Evolutionary conservation across 2,797 vertebrate species (phyloP).

Genomic region (Babyrousa celebensis): DNA sequence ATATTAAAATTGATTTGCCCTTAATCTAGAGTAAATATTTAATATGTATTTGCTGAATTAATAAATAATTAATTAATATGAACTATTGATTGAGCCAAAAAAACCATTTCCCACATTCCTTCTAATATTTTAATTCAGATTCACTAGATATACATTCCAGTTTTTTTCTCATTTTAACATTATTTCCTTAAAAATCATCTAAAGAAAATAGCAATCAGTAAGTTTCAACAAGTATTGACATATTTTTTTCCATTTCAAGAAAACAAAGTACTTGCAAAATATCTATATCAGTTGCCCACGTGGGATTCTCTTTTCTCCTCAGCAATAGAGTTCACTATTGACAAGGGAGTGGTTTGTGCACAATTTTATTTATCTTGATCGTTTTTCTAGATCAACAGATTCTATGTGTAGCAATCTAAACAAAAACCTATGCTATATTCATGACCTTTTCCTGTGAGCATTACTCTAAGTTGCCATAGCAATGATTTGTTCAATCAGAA

Average conservation of each 20-base stretch:
- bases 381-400: constrained; percentile 46
- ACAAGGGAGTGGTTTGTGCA: not conserved
- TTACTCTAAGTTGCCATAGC: not conserved
- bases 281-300: not conserved
- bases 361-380: not conserved
- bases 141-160: not conserved
- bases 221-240: not conserved
- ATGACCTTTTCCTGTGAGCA: not conserved
- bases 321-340: not conserved
- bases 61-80: not conserved
- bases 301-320: not conserved
- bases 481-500: constrained; percentile 26
- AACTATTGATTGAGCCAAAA: not conserved
- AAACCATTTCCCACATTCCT: not conserved
- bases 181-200: constrained; percentile 1
- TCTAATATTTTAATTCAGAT: constrained; percentile 10
- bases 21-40: not conserved
- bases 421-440: not conserved
- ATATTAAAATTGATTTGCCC: not conserved
- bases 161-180: constrained; percentile 7
- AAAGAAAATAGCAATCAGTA: not conserved
- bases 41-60: not conserved
- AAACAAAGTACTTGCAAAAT: constrained; percentile 26
- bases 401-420: not conserved
- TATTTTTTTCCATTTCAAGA: not conserved